Evolutionary conservation across 2,888 invertebrate species (phyloP).

Genomic region (Fragum whitleyi): DNA sequence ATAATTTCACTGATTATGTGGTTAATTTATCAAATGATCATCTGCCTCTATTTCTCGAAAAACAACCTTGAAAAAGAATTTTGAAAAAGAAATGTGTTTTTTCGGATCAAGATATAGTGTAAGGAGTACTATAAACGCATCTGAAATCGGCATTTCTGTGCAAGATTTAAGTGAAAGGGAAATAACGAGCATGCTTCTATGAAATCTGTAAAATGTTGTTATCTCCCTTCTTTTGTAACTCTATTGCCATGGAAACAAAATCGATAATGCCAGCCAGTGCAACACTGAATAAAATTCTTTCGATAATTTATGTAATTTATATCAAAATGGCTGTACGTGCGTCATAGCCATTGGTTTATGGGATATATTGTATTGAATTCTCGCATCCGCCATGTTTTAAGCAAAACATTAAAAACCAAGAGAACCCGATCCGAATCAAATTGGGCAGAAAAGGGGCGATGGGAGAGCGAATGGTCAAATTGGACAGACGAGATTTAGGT

Average conservation of each 20-base stretch:
- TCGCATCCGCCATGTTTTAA: slow-evolving; percentile 60
- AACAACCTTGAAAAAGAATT: too few relatives aligned
- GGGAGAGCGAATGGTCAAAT: slow-evolving; percentile 24
- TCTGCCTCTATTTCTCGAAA: too few relatives aligned
- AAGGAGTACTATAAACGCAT: too few relatives aligned
- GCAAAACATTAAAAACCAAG: slow-evolving; percentile 13
- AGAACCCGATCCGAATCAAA: background rate
- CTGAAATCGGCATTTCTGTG: too few relatives aligned
- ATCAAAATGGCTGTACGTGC: slow-evolving; percentile 61
- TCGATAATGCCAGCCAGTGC: slow-evolving; percentile 33
- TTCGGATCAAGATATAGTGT: too few relatives aligned
- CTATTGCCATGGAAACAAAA: slow-evolving; percentile 14
- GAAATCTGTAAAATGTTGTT: background rate
- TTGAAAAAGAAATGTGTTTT: too few relatives aligned
- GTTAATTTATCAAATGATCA: too few relatives aligned
- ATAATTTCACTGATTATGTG: too few relatives aligned
- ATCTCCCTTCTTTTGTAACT: background rate
- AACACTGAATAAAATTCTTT: slow-evolving; percentile 18
- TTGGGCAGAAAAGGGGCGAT: slow-evolving; percentile 15
- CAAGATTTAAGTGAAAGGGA: background rate
- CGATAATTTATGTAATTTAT: slow-evolving; percentile 67
- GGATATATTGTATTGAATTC: slow-evolving; percentile 51
- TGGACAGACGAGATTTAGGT: slow-evolving; percentile 25
- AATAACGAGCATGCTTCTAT: background rate
- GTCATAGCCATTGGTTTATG: slow-evolving; percentile 56